These are phyloP conservation scores for Tamandua tetradactyla DNA, from an alignment of 2,797 vertebrate genomes.

Conservation along the genomic window DNA sequence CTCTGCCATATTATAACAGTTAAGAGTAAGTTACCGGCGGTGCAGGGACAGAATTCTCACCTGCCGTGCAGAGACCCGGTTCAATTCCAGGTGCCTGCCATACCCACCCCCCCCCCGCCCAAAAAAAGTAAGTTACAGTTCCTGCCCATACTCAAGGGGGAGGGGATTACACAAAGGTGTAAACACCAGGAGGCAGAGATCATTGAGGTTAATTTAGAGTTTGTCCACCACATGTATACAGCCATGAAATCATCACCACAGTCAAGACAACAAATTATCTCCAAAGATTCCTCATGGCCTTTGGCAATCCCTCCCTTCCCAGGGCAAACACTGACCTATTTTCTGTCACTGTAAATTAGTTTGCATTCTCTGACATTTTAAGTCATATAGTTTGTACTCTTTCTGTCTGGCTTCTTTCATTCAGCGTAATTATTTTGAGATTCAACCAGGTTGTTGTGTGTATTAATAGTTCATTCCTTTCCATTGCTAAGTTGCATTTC, in stretches of 20 bases:
- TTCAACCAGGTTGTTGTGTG: background rate
- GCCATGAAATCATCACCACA: background rate
- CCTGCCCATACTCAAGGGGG: background rate
- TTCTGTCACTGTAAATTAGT: background rate
- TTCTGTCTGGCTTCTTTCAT: conserved; percentile 19
- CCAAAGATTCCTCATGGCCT: background rate
- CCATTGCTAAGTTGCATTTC: background rate
- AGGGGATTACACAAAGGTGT: background rate
- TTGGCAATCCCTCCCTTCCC: background rate
- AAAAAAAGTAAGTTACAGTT: background rate
- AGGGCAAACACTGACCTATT: background rate
- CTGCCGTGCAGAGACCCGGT: too few species aligned
- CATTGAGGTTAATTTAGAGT: background rate
- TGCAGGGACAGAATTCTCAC: too few species aligned
- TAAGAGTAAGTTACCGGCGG: background rate
- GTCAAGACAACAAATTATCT: background rate
- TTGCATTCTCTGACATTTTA: conserved; percentile 12
- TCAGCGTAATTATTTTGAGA: background rate
- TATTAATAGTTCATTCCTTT: background rate
- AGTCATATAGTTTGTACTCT: background rate
- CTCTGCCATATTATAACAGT: background rate
- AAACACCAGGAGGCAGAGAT: background rate
- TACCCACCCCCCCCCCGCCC: too few species aligned
- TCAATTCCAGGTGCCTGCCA: too few species aligned
- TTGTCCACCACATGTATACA: background rate